Evolutionary conservation across 2,113 vertebrate species (phyloP), one percentile per base, ranked within the genome.

Genomic region (Notothenia coriiceps): DNA sequence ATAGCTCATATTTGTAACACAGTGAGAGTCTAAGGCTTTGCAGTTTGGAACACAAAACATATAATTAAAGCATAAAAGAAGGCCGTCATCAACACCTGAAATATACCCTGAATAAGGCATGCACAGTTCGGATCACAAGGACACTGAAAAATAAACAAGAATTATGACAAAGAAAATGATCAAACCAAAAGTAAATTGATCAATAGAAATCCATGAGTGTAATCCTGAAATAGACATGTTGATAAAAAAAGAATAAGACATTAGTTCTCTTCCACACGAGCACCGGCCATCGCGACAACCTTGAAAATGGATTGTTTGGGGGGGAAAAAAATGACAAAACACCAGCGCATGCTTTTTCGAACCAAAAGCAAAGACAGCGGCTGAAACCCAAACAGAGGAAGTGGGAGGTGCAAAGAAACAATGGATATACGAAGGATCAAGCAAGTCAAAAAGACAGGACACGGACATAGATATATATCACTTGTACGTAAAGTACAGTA

Each of bases 201-300:
- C 82, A 67, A 88, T 88, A 80, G 51, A 87, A 90, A 90, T 91
- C 89, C 92, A 86, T 74, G 76, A 74, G 87, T 62, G 64, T 63
- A 78, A 81, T 85, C 90, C 93, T 94, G 93, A 89, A 94, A 94
- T 77, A 91, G 80, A 94, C 86, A 77, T 72, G 76, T 82, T 83
- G 72, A 80, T 80, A 77, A 89, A 80, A 80, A 74, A 77, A 29
- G 29, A 68, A 74, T 25, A 71, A 69, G 33, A 79, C 43, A 66
- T 86, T 91, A 86, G 90, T 89, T 84, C 74, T 89, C 80, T 88
- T 71, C 80, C 62, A 40, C 69, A 18, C 77, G 61, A 83, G 68
- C 87, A 82, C 63, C 57, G 82, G 74, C 67, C 88, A 35, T 85
- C 88, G 52, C 51, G 59, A 80, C 80, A 44, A 87, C 88, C 86